Base-by-base conservation (phyloP, 2,797 vertebrate genomes). In the Todus mexicanus region DNA sequence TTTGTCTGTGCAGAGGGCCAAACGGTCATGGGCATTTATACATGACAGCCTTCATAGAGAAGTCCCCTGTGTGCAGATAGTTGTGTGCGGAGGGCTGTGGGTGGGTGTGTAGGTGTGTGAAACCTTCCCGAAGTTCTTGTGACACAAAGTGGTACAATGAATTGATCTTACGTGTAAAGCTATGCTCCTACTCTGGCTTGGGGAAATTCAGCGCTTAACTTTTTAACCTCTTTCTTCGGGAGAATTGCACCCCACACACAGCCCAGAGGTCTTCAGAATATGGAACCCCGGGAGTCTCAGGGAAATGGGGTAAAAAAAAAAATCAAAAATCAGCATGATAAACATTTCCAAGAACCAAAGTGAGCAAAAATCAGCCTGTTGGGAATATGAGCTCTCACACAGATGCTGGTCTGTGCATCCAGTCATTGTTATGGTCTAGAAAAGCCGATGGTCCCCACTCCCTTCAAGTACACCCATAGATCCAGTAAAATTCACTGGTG, bases 351-450 rank as follows among this genome's bases (percentile, higher is more conserved):
- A 56, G 82, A 56, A n/a, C 23, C 40, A 73, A 33, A 31, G 47
- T 42, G 38, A 68, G 48, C 17, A 82, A 81, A 89, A 59, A 6
- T 40, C 25, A 48, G 10, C 54, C 40, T 56, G 2, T 53, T 37
- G 86, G 43, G 31, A 86, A 38, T 53, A 20, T 35, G 35, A 93
- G 14, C 43, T 40, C 51, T 91, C 42, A 15, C 35, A 29, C 7
- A 48, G 11, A 50, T 1, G 8, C n/a, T 1, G 4, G 7, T 29
- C n/a, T 72, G 20, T 37, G 37, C 1, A 1, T 74, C n/a, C 23
- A 26, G 20, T 33, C 37, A n/a, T 64, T 75, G 38, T 51, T 82
- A 42, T 3, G 13, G 21, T 50, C 29, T 53, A 72, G 64, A 59
- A 87, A 89, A 83, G 4, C 29, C 50, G 78, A 19, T 1, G 4